Base-by-base conservation (phyloP, 2,797 vertebrate genomes). In the Mus caroli region DNA sequence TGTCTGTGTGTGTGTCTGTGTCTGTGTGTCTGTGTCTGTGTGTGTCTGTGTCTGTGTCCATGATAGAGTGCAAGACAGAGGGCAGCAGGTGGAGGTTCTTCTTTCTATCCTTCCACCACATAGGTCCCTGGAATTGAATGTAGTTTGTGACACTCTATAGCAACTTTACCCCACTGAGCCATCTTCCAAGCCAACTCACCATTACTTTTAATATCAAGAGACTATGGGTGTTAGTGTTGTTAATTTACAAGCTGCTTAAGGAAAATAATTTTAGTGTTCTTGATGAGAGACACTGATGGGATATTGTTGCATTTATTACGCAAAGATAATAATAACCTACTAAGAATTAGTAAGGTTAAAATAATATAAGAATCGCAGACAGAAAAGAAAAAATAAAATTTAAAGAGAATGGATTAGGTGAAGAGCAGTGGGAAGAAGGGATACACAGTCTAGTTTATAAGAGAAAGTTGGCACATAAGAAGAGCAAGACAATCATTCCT, bases 301-400 rank as follows among this genome's bases (percentile, higher is more conserved):
- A 37, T 84, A 84, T 95, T 93, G 17, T 20, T 75, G 31, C 86
- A 20, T 73, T 4, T 6, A 80, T 88, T 94, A 93, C 64, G 5
- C 60, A 86, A 64, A 43, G 26, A 43, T 62, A 43, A 54, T n/a
- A 69, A 43, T 22, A 69, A 20, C 2, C 3, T 56, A 76, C 31
- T 54, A 86, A 90, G 26, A 37, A 91, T 50, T 64, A 56, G 43
- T 24, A 62, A 0, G 1, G 26, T 73, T 60, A 43, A 83, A 60
- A 86, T 46, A 10, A 71, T 1, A 40, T 58, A 92, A 88, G 26
- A n/a, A 58, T 76, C 87, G 13, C 3, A 73, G 71, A 88, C 6
- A 28, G 80, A 95, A 58, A 40, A 19, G 43, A 2, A 69, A 4
- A 56, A 90, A 64, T 52, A 43, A 2, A 80, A 52, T 26, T 77